Base-by-base conservation (phyloP, 2,888 invertebrate genomes). In the Itoplectis maculator region DNA sequence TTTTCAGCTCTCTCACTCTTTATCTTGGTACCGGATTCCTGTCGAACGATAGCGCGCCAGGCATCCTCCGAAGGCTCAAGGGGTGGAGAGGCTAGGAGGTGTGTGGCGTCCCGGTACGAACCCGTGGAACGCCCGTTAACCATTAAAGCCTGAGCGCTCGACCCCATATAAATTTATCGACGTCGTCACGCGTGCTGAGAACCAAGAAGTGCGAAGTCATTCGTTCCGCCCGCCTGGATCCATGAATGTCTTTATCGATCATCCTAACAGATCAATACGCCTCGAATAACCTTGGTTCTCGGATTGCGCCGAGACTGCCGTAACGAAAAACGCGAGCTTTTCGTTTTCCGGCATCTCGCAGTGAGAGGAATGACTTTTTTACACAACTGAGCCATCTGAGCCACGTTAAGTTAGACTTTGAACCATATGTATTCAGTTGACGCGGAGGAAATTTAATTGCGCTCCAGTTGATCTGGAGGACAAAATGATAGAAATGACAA, bases 121-220 rank as follows among this genome's bases (percentile, higher is more conserved):
- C 20, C 47, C 23, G 40, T 11, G 29, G 29, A 47, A 47, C 63
- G 56, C 63, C 51, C 81, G 81, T 78, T 82, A 49, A 61, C 74
- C 70, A 70, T 75, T 66, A 51, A 78, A 63, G 49, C 45, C 73
- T 29, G 54, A 42, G 37, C 73, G 9, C 54, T 56, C 54, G 42
- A 70, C 47, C 54, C 78, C 61, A 47, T 76, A 70, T 49, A 70
- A 74, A 82, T 74, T 79, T 79, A 79, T 82, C 45, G 51, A 59
- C 15, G 42, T 70, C 61, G 18, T 75, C 70, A 47, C 66, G 61
- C 49, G 73, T 49, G 49, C 47, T 35, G 61, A 61, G 61, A 73
- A 59, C 13, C 47, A 15, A 47, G 61, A 61, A 35, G 47, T 47
- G 59, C 61, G 35, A 49, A 73, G 59, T 61, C 61, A 73, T 73